phyloP scores from a whole-genome alignment of 2,888 invertebrate species.

The Archips xylosteana region DNA sequence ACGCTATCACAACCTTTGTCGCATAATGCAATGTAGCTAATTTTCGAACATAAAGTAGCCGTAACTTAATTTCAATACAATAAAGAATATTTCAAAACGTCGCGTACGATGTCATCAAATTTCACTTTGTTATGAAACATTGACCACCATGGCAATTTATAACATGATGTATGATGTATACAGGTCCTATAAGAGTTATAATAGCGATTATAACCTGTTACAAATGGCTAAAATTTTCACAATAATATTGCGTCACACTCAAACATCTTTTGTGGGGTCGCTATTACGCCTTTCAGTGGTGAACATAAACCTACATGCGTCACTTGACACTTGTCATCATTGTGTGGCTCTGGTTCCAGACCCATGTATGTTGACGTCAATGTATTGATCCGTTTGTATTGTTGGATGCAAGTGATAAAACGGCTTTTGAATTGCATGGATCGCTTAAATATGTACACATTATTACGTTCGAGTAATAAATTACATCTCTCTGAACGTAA shows the following conservation, averaged over 20 bases:
- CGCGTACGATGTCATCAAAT: constrained; percentile 44
- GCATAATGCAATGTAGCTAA: constrained; percentile 24
- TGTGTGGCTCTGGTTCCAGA: constrained; percentile 10
- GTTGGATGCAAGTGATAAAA: constrained; percentile 14
- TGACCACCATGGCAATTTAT: constrained; percentile 23
- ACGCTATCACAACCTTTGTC: constrained; percentile 27
- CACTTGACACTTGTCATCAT: constrained; percentile 34
- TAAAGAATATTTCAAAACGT: constrained; percentile 42
- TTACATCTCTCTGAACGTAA: background rate
- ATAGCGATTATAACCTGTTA: constrained; percentile 7
- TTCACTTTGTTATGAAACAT: constrained; percentile 48
- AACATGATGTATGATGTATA: constrained; percentile 16
- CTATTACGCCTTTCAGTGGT: constrained; percentile 45
- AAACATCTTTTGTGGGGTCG: constrained; percentile 43
- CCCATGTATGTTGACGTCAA: constrained; percentile 29
- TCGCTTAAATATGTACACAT: background rate
- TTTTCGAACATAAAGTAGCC: constrained; percentile 35
- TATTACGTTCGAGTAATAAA: background rate
- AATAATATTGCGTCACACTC: constrained; percentile 44
- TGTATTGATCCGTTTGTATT: constrained; percentile 33
- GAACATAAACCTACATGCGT: constrained; percentile 36
- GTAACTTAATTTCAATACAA: constrained; percentile 43
- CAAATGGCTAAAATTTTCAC: constrained; percentile 20
- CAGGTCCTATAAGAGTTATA: constrained; percentile 17
- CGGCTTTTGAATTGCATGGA: background rate